These are phyloP conservation scores for Ectropis crepuscularia DNA, from an alignment of 2,888 invertebrate species.

Conservation along the genomic window DNA sequence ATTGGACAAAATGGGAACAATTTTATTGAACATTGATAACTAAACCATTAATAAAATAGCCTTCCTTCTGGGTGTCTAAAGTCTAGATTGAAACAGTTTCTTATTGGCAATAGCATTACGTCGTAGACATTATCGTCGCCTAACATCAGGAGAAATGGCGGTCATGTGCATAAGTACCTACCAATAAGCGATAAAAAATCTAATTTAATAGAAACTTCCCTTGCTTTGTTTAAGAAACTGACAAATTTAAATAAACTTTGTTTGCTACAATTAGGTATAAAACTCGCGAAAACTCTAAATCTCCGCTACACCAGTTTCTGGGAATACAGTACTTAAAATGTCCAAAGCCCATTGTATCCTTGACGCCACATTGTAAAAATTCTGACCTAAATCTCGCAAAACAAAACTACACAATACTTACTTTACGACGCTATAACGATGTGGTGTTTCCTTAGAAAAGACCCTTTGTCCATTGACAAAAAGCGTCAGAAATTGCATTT, in stretches of 20 bases:
- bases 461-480: conserved; percentile 82
- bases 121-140: no score
- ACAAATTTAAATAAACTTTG: no score
- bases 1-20: conserved; percentile 9
- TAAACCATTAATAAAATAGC: neutral
- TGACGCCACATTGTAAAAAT: conserved; percentile 82
- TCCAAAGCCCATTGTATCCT: conserved; percentile 67
- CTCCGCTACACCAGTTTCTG: conserved; percentile 48
- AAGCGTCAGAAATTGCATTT: conserved; percentile 78
- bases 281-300: conserved; percentile 27
- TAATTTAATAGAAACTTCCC: no score
- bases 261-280: neutral
- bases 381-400: conserved; percentile 81
- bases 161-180: no score
- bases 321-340: conserved; percentile 61
- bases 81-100: no score
- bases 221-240: no score
- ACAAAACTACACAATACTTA: conserved; percentile 82
- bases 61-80: no score
- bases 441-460: conserved; percentile 83
- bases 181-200: no score
- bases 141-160: no score
- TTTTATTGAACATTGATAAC: conserved; percentile 27
- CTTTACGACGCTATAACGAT: conserved; percentile 83
- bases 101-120: no score